Percentiles rank a stretch among this genome's conserved stretches.
Evolutionary conservation across 2,888 invertebrate species (phyloP).

Genomic region (Xanthia togata): DNA sequence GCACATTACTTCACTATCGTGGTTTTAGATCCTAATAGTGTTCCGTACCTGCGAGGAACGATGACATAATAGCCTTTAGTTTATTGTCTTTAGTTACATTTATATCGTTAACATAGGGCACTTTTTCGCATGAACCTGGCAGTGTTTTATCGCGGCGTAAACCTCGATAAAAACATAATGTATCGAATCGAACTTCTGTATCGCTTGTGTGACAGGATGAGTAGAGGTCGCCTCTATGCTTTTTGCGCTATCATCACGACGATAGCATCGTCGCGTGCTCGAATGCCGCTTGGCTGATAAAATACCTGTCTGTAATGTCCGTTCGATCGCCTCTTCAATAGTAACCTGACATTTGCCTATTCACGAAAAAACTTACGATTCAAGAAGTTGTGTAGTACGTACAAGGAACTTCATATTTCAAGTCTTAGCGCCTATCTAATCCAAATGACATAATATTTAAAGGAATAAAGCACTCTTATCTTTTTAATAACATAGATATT

Average conservation of each 20-base stretch:
- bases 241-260: conserved; percentile 79
- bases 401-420: background rate
- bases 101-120: conserved; percentile 24
- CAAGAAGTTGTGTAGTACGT: conserved; percentile 2
- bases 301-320: conserved; percentile 74
- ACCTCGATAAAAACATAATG: conserved; percentile 58
- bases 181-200: conserved; percentile 59
- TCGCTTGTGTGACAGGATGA: conserved; percentile 62
- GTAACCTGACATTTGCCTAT: conserved; percentile 51
- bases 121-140: conserved; percentile 30
- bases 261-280: conserved; percentile 81
- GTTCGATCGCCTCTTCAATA: conserved; percentile 57
- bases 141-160: conserved; percentile 44
- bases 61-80: conserved; percentile 20
- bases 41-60: conserved; percentile 15
- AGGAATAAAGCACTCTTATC: conserved; percentile 50
- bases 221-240: conserved; percentile 66
- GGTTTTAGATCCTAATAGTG: conserved; percentile 24
- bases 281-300: conserved; percentile 73
- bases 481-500: conserved; percentile 53
- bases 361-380: conserved; percentile 38
- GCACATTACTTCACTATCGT: conserved; percentile 28
- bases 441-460: conserved; percentile 43
- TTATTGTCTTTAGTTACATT: conserved; percentile 42
- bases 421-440: conserved; percentile 38